Conservation (phyloP, 1,140 invertebrate species). For the Tetramorium alpestre region DNA sequence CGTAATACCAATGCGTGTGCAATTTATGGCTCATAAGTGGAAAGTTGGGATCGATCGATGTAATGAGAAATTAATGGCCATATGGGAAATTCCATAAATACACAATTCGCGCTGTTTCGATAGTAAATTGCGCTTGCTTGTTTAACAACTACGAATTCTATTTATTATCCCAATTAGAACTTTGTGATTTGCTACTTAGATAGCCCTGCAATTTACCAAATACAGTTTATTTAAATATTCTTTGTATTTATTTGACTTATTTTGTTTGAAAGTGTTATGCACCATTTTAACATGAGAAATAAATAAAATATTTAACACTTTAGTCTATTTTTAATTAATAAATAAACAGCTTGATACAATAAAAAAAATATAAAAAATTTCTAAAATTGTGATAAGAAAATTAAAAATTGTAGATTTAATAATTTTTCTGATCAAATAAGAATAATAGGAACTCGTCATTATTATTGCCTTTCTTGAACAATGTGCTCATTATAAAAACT, state of each 20-base stretch:
- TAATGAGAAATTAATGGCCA: constrained; percentile 74
- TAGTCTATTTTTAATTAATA: no score
- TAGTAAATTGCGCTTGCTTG: not conserved
- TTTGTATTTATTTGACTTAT: not conserved
- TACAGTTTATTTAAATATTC: not conserved
- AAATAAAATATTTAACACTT: not conserved
- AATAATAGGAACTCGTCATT: not conserved
- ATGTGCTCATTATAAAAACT: not conserved
- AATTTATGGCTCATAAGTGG: constrained; percentile 62
- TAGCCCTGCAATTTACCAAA: not conserved
- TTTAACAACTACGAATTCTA: not conserved
- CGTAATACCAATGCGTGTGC: constrained; percentile 49
- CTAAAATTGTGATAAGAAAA: not conserved
- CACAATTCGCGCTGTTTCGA: constrained; percentile 24
- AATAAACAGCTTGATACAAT: no score
- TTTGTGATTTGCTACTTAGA: not conserved
- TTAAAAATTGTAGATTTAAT: not conserved
- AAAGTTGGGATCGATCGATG: constrained; percentile 71
- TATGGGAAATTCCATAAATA: constrained; percentile 73
- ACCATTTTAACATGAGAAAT: not conserved
- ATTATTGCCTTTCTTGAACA: not conserved
- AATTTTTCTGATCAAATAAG: not conserved
- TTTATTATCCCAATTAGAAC: constrained; percentile 24
- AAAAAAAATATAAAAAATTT: not conserved
- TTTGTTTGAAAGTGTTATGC: not conserved